Base-by-base conservation (phyloP, 2,797 vertebrate species). In the Hydrophis major region DNA sequence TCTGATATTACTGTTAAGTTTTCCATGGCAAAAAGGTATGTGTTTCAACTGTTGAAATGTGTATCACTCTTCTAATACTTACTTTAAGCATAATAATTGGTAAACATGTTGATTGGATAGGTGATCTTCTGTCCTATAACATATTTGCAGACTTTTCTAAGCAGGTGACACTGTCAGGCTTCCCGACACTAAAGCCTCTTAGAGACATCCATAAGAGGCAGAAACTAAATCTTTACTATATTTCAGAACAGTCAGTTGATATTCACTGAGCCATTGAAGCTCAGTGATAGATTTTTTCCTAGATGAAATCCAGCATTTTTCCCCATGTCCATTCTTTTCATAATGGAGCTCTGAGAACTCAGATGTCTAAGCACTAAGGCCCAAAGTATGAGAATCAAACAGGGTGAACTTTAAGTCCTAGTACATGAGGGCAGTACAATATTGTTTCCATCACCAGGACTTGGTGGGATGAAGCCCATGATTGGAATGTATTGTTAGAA, bases 1-100 rank as follows among this genome's bases (percentile, higher is more conserved):
- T 93, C 94, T 88, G 98, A 98, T 87, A 98, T 98, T 93, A 89
- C 95, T 42, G 96, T 96, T 89, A 96, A 86, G 93, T 92, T 96
- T 59, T 2, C 11, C 0, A 97, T 98, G 37, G 94, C 86, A 18
- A 88, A 97, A 91, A 93, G 94, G 98, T 98, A 95, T 4, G 13
- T 83, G 11, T 32, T 37, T 61, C 12, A 87, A 87, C 14, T 42
- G 32, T n/a, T 87, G 63, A 56, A 55, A 66, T 59, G 10, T 1
- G 42, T 61, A 13, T 57, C 25, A 5, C 18, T 69, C 14, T 88
- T 83, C 4, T 56, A 60, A 8, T 69, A 22, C 7, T n/a, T 74
- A 14, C 14, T 61, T 16, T n/a, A n/a, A 60, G 12, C 60, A 13
- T 55, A 12, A 56, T 89, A 61, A 55, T 89, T 55, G n/a, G 16